A percentile compares a stretch with the other conserved stretches of the same genome.
Conservation (phyloP, 1,140 invertebrate species). For the Radopholus similis region DNA sequence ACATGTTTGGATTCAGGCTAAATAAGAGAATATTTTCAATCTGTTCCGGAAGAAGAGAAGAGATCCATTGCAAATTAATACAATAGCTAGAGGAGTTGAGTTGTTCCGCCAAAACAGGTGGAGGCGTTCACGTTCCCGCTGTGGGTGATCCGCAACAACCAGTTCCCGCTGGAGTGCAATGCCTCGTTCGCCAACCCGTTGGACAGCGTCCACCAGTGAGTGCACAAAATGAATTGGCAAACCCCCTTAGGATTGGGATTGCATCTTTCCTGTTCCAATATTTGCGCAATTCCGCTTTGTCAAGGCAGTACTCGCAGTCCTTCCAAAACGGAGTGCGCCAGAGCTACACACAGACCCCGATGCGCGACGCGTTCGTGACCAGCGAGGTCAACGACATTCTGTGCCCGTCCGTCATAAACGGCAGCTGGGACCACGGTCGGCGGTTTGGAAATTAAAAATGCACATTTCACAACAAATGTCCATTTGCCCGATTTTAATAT, state of each 20-base stretch:
- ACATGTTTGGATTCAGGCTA: too few species aligned
- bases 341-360: slow-evolving; percentile 53
- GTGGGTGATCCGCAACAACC: slow-evolving; percentile 52
- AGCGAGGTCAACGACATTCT: slow-evolving; percentile 57
- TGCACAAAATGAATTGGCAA: neutral
- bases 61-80: too few species aligned
- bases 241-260: too few species aligned
- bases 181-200: slow-evolving; percentile 53
- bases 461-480: too few species aligned
- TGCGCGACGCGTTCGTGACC: slow-evolving; percentile 50
- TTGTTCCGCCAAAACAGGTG: too few species aligned
- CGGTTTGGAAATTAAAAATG: too few species aligned
- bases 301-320: slow-evolving; percentile 34
- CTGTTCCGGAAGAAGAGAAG: too few species aligned
- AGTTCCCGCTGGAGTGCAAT: slow-evolving; percentile 49
- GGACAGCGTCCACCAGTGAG: slow-evolving; percentile 49
- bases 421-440: slow-evolving; percentile 42
- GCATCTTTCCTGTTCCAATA: too few species aligned
- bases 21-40: too few species aligned
- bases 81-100: too few species aligned
- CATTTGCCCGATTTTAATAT: neutral
- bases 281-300: neutral
- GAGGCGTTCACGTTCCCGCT: slow-evolving; percentile 53
- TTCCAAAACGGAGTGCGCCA: slow-evolving; percentile 52
- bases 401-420: slow-evolving; percentile 53